A percentile compares a stretch with the other conserved stretches of the same genome.
These are phyloP conservation scores for Onychomys leucogaster DNA, from an alignment of 2,797 vertebrate genomes.

Conservation along the genomic window DNA sequence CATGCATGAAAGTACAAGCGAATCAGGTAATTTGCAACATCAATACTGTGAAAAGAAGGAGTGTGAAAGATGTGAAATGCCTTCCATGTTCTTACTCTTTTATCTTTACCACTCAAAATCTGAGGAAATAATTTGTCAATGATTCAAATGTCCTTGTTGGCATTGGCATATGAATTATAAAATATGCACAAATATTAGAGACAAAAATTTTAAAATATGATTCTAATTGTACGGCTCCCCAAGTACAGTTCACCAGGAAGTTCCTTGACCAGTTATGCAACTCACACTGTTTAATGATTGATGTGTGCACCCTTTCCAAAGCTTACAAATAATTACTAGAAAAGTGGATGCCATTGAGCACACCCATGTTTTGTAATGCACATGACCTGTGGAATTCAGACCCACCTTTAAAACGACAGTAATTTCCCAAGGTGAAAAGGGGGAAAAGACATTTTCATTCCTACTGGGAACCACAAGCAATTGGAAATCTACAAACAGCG, in stretches of 20 bases:
- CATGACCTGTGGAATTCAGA: not conserved
- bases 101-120: not conserved
- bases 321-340: not conserved
- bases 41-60: too few relatives aligned
- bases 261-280: not conserved
- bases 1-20: too few relatives aligned
- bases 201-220: not conserved
- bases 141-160: not conserved
- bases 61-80: not conserved
- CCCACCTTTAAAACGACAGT: not conserved
- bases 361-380: not conserved
- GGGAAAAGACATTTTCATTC: not conserved
- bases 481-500: not conserved
- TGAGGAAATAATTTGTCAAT: not conserved
- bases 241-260: not conserved
- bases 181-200: not conserved
- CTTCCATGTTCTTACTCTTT: not conserved
- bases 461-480: not conserved
- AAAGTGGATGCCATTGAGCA: not conserved
- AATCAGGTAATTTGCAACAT: not conserved
- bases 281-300: too few relatives aligned
- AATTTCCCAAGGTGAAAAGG: not conserved
- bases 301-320: not conserved
- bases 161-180: not conserved
- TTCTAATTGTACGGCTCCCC: not conserved